These are phyloP conservation scores for Schizaphis graminum DNA, from an alignment of 2,888 invertebrate genomes.

Conservation along the genomic window DNA sequence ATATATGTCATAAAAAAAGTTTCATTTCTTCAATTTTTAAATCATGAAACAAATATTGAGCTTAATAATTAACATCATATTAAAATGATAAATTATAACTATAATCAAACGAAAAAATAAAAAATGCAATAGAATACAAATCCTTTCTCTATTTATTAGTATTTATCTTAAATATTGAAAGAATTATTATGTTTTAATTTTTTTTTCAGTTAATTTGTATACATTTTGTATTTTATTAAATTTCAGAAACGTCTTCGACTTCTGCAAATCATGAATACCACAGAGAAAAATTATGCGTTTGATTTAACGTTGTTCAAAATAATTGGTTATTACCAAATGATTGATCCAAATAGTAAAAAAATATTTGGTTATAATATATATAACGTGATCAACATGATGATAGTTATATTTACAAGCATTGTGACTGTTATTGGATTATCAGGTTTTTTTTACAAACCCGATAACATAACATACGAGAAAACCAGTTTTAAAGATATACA, in stretches of 20 bases:
- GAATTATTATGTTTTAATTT: neutral
- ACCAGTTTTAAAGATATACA: neutral
- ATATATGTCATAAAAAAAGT: too few relatives aligned
- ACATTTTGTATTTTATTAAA: neutral
- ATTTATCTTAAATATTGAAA: neutral
- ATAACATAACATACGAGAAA: neutral
- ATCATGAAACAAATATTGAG: neutral
- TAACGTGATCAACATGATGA: neutral
- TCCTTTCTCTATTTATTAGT: neutral
- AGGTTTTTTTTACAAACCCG: neutral
- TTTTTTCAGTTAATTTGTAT: neutral
- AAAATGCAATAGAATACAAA: neutral
- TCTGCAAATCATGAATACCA: neutral
- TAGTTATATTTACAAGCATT: neutral
- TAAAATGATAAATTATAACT: too few relatives aligned
- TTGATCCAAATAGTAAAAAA: constrained; percentile 10
- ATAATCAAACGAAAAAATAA: neutral
- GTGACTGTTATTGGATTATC: neutral
- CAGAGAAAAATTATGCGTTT: neutral
- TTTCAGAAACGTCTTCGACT: neutral
- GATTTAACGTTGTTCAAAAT: neutral
- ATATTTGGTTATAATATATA: constrained; percentile 15
- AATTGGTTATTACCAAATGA: constrained; percentile 14
- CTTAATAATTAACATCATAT: neutral
- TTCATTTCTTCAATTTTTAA: too few relatives aligned